Evolutionary conservation across 2,888 invertebrate species (phyloP).

Genomic region (Dione vanillae): DNA sequence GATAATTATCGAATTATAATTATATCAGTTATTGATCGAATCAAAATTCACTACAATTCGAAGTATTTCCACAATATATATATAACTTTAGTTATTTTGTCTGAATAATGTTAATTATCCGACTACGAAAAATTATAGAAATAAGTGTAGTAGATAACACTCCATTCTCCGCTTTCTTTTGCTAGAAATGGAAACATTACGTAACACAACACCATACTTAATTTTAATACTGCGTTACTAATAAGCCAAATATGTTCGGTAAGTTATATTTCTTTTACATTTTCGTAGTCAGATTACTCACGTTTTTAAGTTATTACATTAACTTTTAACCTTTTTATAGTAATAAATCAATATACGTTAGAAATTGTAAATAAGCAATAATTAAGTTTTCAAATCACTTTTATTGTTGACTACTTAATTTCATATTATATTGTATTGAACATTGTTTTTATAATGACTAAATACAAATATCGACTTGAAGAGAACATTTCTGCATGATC

Average conservation of each 20-base stretch:
- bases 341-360: too few relatives aligned
- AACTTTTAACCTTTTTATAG: too few relatives aligned
- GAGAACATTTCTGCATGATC: neutral
- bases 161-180: too few relatives aligned
- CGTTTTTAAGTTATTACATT: too few relatives aligned
- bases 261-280: neutral
- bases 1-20: constrained; percentile 12
- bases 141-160: too few relatives aligned
- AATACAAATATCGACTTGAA: neutral
- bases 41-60: too few relatives aligned
- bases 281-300: neutral
- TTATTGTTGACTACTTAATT: neutral
- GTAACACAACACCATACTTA: too few relatives aligned
- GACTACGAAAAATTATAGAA: neutral
- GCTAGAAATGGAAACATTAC: too few relatives aligned
- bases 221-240: too few relatives aligned
- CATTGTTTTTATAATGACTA: neutral
- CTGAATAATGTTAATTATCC: neutral
- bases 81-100: neutral
- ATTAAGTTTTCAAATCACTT: neutral
- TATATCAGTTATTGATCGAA: too few relatives aligned
- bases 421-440: constrained; percentile 1
- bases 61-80: neutral
- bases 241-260: too few relatives aligned
- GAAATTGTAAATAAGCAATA: too few relatives aligned